Evolutionary conservation across 2,888 invertebrate genomes (phyloP).

Genomic region (Leptothorax acervorum): DNA sequence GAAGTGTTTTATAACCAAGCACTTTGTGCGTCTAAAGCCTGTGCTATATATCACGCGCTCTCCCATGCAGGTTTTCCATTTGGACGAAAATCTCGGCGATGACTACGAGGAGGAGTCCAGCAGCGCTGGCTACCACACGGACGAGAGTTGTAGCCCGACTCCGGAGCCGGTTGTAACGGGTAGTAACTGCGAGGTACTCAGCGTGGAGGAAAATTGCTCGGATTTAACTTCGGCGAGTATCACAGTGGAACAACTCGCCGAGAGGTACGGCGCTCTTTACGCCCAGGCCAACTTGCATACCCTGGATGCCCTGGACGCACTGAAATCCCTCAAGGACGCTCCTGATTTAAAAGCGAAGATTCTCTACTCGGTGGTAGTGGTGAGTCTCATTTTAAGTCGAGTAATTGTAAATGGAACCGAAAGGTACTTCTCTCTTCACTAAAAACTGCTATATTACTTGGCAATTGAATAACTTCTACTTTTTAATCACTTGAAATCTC

Average conservation of each 20-base stretch:
- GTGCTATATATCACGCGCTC: not conserved
- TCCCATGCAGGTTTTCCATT: slow-evolving; percentile 59
- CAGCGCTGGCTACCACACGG: slow-evolving; percentile 83
- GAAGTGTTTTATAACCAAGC: not conserved
- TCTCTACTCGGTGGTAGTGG: slow-evolving; percentile 97
- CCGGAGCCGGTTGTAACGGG: slow-evolving; percentile 77
- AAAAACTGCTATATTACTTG: not conserved
- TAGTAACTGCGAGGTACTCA: slow-evolving; percentile 42
- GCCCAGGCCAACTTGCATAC: slow-evolving; percentile 94
- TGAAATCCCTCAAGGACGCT: slow-evolving; percentile 93
- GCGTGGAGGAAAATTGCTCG: slow-evolving; percentile 59
- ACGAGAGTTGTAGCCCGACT: slow-evolving; percentile 83
- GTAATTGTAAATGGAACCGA: not conserved
- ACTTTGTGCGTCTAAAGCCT: not conserved
- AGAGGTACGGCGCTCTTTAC: slow-evolving; percentile 94
- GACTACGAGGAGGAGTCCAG: slow-evolving; percentile 82
- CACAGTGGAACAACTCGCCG: slow-evolving; percentile 87
- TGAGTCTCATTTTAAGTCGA: slow-evolving; percentile 87
- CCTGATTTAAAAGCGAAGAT: slow-evolving; percentile 97
- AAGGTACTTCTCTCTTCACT: not conserved
- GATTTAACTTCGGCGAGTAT: slow-evolving; percentile 62
- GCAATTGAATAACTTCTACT: not conserved
- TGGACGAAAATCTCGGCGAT: slow-evolving; percentile 81
- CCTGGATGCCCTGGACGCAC: slow-evolving; percentile 93
- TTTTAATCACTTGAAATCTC: slow-evolving; percentile 4